Conservation (phyloP, 2,888 invertebrate genomes). For the Oscheius myriophilus region DNA sequence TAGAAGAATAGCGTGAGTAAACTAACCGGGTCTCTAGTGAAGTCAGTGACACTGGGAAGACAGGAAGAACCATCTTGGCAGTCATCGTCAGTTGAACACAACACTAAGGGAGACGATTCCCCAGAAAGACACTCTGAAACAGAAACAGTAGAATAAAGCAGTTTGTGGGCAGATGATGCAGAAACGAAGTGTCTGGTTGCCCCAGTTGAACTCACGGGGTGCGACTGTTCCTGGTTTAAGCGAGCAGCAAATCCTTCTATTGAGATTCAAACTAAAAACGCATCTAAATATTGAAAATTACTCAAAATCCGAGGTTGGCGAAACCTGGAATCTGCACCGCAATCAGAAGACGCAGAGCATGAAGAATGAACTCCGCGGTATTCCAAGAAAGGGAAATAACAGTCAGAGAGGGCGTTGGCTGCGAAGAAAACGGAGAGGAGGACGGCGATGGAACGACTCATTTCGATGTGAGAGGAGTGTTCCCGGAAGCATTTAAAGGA, state of each 20-base stretch:
- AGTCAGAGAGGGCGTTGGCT: conserved; percentile 5
- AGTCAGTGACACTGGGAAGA: conserved; percentile 11
- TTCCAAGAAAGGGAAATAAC: conserved; percentile 22
- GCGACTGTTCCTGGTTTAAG: conserved; percentile 14
- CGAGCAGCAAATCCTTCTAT: conserved; percentile 12
- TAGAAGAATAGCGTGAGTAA: conserved; percentile 1
- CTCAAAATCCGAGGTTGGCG: too few species aligned
- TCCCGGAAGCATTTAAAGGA: conserved; percentile 4
- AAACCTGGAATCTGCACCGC: conserved; percentile 16
- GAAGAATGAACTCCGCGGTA: conserved; percentile 6
- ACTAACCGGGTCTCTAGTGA: conserved; percentile 16
- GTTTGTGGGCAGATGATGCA: not conserved
- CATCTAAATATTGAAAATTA: conserved; percentile 5
- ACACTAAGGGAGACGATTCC: conserved; percentile 9
- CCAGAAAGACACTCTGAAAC: conserved; percentile 18
- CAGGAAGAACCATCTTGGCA: conserved; percentile 11
- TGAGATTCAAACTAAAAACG: conserved; percentile 12
- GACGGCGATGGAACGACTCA: not conserved
- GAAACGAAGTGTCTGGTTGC: not conserved
- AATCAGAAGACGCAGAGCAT: conserved; percentile 13
- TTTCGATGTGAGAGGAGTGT: too few species aligned
- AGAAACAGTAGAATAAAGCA: not conserved
- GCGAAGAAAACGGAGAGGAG: not conserved
- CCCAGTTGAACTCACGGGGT: not conserved
- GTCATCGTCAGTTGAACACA: conserved; percentile 21